Evolutionary conservation across 2,888 invertebrate genomes (phyloP).

Genomic region (Megamerina dolium): DNA sequence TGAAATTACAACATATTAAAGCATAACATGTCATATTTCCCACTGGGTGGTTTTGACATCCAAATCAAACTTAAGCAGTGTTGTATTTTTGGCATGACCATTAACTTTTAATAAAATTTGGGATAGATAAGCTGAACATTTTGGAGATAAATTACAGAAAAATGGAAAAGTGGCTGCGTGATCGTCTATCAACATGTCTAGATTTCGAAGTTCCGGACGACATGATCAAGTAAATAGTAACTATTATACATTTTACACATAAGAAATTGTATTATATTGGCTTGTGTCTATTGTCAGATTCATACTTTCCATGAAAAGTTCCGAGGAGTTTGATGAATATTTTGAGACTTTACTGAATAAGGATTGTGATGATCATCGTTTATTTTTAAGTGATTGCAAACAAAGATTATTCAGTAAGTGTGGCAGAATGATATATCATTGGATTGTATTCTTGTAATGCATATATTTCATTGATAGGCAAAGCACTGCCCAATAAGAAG

Average conservation of each 20-base stretch:
- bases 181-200: constrained; percentile 60
- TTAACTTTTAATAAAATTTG: too few relatives aligned
- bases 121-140: too few relatives aligned
- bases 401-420: constrained; percentile 52
- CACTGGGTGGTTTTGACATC: too few relatives aligned
- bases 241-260: background rate
- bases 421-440: background rate
- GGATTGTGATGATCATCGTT: constrained; percentile 59
- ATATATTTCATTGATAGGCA: constrained; percentile 14
- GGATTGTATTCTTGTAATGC: background rate
- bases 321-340: constrained; percentile 69
- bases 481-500: constrained; percentile 27
- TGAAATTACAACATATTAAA: too few relatives aligned
- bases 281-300: constrained; percentile 53
- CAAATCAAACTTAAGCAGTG: too few relatives aligned
- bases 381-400: constrained; percentile 59
- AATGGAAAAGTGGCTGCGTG: constrained; percentile 64
- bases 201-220: constrained; percentile 65
- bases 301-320: constrained; percentile 64
- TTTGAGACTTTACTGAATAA: constrained; percentile 68
- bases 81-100: too few relatives aligned
- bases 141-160: too few relatives aligned
- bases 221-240: constrained; percentile 58
- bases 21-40: too few relatives aligned
- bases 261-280: too few relatives aligned